Percentiles rank a stretch among this genome's conserved stretches.
phyloP scores from a whole-genome alignment of 1,140 invertebrate species.

The Habropoda laboriosa region DNA sequence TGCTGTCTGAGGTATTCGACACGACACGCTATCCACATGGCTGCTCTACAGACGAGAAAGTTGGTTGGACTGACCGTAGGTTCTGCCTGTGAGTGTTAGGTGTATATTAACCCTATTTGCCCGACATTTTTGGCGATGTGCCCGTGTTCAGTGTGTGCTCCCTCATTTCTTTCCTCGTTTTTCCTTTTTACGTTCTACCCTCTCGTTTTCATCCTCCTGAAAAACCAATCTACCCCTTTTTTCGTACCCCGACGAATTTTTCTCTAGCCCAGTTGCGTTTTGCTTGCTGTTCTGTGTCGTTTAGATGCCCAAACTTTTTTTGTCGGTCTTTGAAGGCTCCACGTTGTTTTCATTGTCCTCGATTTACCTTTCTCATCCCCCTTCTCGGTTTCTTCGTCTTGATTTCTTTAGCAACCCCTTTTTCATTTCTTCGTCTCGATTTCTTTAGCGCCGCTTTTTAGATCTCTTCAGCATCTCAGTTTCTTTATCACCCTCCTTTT shows the following conservation, averaged over 20 bases:
- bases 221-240: not conserved
- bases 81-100: constrained; percentile 81
- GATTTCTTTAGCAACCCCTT: too few relatives aligned
- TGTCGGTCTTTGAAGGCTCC: constrained; percentile 38
- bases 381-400: too few relatives aligned
- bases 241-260: constrained; percentile 1
- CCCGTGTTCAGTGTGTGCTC: constrained; percentile 75
- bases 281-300: constrained; percentile 60
- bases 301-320: constrained; percentile 66
- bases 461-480: too few relatives aligned
- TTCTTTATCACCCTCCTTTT: too few relatives aligned
- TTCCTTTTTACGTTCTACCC: not conserved
- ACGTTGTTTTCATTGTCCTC: not conserved
- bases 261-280: constrained; percentile 22
- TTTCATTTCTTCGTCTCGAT: too few relatives aligned
- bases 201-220: not conserved
- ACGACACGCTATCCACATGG: constrained; percentile 61
- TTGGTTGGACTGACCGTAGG: constrained; percentile 79
- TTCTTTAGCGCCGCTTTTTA: too few relatives aligned
- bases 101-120: constrained; percentile 77
- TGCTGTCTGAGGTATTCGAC: constrained; percentile 69
- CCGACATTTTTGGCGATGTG: constrained; percentile 76
- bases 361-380: too few relatives aligned
- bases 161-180: constrained; percentile 48
- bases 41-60: constrained; percentile 71